phyloP scores from a whole-genome alignment of 2,888 invertebrate species.

The Cantharis rufa region DNA sequence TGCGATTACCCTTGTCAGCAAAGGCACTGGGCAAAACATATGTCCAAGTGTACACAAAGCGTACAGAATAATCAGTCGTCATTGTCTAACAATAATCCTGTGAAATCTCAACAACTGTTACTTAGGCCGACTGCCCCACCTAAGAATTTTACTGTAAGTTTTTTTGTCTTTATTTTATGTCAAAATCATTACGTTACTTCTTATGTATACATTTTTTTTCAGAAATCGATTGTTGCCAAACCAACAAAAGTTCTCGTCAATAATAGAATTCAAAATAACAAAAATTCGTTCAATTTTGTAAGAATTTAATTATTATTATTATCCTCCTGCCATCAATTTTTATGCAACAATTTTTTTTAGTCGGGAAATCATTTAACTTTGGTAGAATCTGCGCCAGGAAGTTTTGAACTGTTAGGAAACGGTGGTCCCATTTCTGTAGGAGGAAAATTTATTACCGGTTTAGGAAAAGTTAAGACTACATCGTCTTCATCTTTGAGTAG shows the following conservation, averaged over 20 bases:
- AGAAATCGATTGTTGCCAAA: constrained; percentile 45
- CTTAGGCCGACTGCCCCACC: constrained; percentile 31
- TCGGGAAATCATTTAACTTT: constrained; percentile 44
- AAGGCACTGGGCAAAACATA: constrained; percentile 82
- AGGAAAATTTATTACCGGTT: constrained; percentile 18
- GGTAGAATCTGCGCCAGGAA: constrained; percentile 48
- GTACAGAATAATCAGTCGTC: constrained; percentile 24
- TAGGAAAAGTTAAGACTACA: constrained; percentile 23
- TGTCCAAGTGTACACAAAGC: constrained; percentile 62
- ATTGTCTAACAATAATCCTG: constrained; percentile 4
- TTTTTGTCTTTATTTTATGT: too few relatives aligned
- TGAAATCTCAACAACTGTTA: constrained; percentile 16
- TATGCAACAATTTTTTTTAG: neutral
- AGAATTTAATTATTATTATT: constrained; percentile 12
- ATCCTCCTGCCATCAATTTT: neutral
- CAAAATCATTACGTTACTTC: neutral
- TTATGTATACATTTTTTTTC: constrained; percentile 26
- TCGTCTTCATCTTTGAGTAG: constrained; percentile 9
- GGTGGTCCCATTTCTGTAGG: constrained; percentile 32
- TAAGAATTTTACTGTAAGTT: constrained; percentile 30
- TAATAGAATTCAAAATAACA: constrained; percentile 27
- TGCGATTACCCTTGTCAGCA: constrained; percentile 89
- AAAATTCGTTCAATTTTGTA: constrained; percentile 26
- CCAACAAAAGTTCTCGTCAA: constrained; percentile 46
- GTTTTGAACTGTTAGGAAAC: constrained; percentile 42